Base-by-base conservation (phyloP, 2,797 vertebrate genomes). In the Bradypus variegatus region DNA sequence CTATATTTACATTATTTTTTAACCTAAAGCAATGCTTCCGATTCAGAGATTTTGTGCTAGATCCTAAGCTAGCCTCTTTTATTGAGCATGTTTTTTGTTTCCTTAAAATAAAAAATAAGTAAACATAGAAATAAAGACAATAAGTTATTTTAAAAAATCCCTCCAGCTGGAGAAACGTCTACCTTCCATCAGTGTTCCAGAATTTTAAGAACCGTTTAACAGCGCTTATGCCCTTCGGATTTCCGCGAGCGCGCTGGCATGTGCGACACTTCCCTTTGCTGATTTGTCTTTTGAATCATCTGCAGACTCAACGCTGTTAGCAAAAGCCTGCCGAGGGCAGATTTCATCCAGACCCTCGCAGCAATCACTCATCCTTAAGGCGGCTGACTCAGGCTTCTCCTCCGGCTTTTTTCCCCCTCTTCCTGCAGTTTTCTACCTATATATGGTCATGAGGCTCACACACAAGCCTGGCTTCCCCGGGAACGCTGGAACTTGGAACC, bases 371-470 rank as follows among this genome's bases (percentile, higher is more conserved):
- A 64, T 81, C 48, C 85, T 58, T 55, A n/a, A 65, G 72, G 80
- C 72, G 6, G 58, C 82, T 94, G 95, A 95, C 92, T 96, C 86
- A 92, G 92, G 69, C 91, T 78, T 67, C 76, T 67, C 45, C 27
- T 6, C 6, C 8, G 58, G 18, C 80, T 45, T 53, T 23, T 38
- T 27, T n/a, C 55, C 72, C 21, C 12, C 19, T 55, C 58, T 27
- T 38, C 19, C 27, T 48, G 77, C 91, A 11, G 77, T 45, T 95
- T 93, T 88, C 81, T 95, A 72, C 92, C 96, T 96, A 96, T 96
- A 96, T 96, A 96, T 95, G 95, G 96, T 93, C 58, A 96, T 75
- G 62, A 45, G 0, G 53, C 80, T 92, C 58, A 7, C 70, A 19
- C 85, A 29, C 8, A 3, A 41, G 88, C 5, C 2, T 48, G 0